phyloP scores from a whole-genome alignment of 2,797 vertebrate species.

The Caiman crocodilus region DNA sequence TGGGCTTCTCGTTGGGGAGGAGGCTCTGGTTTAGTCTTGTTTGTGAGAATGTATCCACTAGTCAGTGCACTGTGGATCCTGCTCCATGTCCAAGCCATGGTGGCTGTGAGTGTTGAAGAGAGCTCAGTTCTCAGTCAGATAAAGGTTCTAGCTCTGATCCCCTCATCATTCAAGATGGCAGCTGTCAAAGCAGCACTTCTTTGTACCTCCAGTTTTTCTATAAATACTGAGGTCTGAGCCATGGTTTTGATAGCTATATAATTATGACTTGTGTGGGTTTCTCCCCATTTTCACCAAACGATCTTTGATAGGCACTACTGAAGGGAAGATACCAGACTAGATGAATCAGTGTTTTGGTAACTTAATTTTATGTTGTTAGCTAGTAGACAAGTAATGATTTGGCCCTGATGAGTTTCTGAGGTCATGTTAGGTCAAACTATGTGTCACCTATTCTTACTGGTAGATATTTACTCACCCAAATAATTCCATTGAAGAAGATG shows the following conservation, averaged over 20 bases:
- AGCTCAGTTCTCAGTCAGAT: neutral
- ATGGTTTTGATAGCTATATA: neutral
- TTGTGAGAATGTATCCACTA: neutral
- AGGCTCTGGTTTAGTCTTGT: neutral
- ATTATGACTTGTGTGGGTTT: neutral
- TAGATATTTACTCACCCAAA: neutral
- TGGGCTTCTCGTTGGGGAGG: fast-evolving
- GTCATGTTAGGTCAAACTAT: neutral
- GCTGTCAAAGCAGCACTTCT: neutral
- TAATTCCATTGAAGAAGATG: neutral
- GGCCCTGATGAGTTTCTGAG: neutral
- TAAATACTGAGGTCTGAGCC: neutral
- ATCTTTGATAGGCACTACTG: neutral
- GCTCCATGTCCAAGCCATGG: neutral
- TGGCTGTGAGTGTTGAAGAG: neutral
- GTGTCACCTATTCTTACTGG: neutral
- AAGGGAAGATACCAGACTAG: neutral
- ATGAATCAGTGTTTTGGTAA: neutral
- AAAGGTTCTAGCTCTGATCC: neutral
- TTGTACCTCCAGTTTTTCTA: neutral
- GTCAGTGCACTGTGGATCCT: neutral
- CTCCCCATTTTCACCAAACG: neutral
- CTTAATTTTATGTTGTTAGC: slow-evolving; percentile 9
- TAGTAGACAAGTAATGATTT: slow-evolving; percentile 21
- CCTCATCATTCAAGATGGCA: fast-evolving